Conservation (phyloP, 1,140 invertebrate species). For the Amphibalanus amphitrite region DNA sequence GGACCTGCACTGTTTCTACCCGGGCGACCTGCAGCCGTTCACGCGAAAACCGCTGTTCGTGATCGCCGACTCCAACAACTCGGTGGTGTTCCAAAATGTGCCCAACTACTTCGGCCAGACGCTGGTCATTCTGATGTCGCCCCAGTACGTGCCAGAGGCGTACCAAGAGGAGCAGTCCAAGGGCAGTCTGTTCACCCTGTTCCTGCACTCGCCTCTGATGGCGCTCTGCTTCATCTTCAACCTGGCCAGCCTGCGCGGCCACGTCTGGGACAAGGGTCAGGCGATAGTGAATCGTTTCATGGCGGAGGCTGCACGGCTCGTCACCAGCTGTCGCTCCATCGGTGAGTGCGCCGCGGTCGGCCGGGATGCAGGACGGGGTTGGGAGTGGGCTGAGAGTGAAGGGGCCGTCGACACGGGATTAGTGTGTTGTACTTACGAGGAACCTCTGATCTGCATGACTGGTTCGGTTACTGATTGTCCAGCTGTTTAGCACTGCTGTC, state of each 20-base stretch:
- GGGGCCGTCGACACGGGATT: too few relatives aligned
- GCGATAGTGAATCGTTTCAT: constrained; percentile 74
- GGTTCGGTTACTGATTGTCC: too few relatives aligned
- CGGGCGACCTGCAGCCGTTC: constrained; percentile 80
- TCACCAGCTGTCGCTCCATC: constrained; percentile 55
- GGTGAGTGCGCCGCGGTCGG: constrained; percentile 37
- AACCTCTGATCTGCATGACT: too few relatives aligned
- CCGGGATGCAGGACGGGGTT: too few relatives aligned
- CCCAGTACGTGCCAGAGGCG: constrained; percentile 64
- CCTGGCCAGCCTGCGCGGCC: constrained; percentile 62
- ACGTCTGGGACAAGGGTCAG: constrained; percentile 80
- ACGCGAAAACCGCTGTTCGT: constrained; percentile 81
- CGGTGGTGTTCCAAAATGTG: constrained; percentile 81
- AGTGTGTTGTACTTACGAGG: too few relatives aligned
- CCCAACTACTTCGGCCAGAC: constrained; percentile 86
- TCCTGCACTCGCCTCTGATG: constrained; percentile 81
- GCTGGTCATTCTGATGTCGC: constrained; percentile 84
- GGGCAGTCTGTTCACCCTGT: constrained; percentile 85
- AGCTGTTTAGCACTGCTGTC: too few relatives aligned
- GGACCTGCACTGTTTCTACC: constrained; percentile 45
- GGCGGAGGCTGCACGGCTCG: constrained; percentile 64
- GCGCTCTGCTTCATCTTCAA: constrained; percentile 86
- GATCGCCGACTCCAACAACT: constrained; percentile 89
- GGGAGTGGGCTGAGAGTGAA: too few relatives aligned
- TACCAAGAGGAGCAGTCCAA: constrained; percentile 78